Evolutionary conservation across 1,140 invertebrate species (phyloP).

Genomic region (Andricus grossulariae): DNA sequence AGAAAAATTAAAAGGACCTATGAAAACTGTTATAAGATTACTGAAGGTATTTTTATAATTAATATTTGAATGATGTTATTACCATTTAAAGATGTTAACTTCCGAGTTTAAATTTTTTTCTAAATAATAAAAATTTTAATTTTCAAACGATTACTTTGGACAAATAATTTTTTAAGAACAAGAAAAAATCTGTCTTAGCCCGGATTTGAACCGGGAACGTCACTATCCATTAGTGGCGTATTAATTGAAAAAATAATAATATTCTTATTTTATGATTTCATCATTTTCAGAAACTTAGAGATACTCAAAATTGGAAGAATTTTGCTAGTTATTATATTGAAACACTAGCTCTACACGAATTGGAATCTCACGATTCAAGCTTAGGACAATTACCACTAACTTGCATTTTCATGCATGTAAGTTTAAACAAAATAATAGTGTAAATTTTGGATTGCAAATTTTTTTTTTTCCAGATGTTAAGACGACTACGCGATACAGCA

Average conservation of each 20-base stretch:
- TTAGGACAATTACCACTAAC: conserved; percentile 36
- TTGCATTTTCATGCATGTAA: conserved; percentile 37
- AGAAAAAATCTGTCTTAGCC: too few relatives aligned
- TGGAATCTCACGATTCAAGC: conserved; percentile 25
- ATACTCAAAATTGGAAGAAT: conserved; percentile 45
- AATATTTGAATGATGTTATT: too few relatives aligned
- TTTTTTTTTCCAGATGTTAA: conserved; percentile 56
- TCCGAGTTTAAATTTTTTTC: too few relatives aligned
- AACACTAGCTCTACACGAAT: conserved; percentile 54
- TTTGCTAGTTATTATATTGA: conserved; percentile 64
- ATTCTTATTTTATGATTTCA: background rate
- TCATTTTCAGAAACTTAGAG: conserved; percentile 57
- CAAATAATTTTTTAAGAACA: too few relatives aligned
- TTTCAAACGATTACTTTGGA: too few relatives aligned
- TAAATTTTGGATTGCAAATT: too few relatives aligned
- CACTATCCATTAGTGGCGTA: too few relatives aligned
- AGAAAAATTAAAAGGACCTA: conserved; percentile 41
- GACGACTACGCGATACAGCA: conserved; percentile 44
- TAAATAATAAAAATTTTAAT: too few relatives aligned
- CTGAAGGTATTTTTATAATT: conserved; percentile 50
- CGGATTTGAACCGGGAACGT: too few relatives aligned
- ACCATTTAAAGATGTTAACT: too few relatives aligned
- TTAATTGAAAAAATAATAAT: too few relatives aligned
- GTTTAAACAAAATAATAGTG: background rate
- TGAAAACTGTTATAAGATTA: conserved; percentile 55